Evolutionary conservation across 2,797 vertebrate species (phyloP).

Genomic region (Amniataba percoides): DNA sequence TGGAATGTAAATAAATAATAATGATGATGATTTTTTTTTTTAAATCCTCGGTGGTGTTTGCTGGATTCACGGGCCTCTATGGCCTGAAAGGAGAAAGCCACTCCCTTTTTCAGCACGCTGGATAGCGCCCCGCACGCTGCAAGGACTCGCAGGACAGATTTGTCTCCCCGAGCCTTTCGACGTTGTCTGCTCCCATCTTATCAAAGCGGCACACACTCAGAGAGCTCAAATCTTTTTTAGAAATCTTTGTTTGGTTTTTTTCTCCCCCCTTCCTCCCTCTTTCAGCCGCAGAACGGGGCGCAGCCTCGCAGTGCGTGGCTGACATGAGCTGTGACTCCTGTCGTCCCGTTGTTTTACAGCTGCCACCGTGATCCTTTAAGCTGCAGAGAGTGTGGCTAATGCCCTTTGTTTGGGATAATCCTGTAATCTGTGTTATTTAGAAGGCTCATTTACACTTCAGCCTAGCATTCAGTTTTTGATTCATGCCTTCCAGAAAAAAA

Average conservation of each 20-base stretch:
- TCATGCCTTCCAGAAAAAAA: slow-evolving; percentile 61
- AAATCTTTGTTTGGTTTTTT: slow-evolving; percentile 74
- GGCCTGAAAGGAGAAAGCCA: slow-evolving; percentile 76
- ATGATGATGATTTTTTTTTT: too few species aligned
- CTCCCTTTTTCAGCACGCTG: slow-evolving; percentile 89
- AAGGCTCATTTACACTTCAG: slow-evolving; percentile 85
- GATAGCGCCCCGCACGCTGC: slow-evolving; percentile 80
- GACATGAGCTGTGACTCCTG: slow-evolving; percentile 80
- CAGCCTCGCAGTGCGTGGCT: slow-evolving; percentile 56
- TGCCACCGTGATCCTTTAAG: slow-evolving; percentile 87
- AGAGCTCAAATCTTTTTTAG: slow-evolving; percentile 66
- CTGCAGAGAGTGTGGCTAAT: slow-evolving; percentile 86
- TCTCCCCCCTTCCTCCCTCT: too few species aligned
- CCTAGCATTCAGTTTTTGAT: slow-evolving; percentile 71
- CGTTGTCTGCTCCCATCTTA: slow-evolving; percentile 69
- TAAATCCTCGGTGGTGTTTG: slow-evolving; percentile 17
- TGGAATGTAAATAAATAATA: neutral
- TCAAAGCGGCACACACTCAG: slow-evolving; percentile 59
- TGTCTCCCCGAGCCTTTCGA: slow-evolving; percentile 58
- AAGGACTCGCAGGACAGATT: slow-evolving; percentile 62
- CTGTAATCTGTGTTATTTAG: slow-evolving; percentile 87
- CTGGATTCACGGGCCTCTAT: slow-evolving; percentile 49
- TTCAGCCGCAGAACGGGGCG: slow-evolving; percentile 47
- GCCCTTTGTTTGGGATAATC: slow-evolving; percentile 89
- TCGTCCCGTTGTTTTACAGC: slow-evolving; percentile 85